Percentiles rank a stretch among this genome's conserved stretches.
Conservation (phyloP, 1,140 invertebrate genomes). For the Lordiphosa stackelbergi region DNA sequence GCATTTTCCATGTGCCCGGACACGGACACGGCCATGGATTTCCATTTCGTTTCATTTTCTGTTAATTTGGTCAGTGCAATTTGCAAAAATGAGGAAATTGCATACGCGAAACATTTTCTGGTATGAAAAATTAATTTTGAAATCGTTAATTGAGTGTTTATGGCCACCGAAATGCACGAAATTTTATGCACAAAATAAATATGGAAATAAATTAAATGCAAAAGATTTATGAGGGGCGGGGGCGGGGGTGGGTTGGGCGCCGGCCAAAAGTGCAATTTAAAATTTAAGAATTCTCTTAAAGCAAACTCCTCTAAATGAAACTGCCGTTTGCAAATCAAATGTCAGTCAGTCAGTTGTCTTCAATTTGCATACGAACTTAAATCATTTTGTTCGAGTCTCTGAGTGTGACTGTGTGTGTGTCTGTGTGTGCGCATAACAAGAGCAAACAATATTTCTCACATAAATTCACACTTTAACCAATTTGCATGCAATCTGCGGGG, state of each 20-base stretch:
- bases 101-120: slow-evolving; percentile 35
- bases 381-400: slow-evolving; percentile 68
- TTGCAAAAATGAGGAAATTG: slow-evolving; percentile 51
- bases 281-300: background rate
- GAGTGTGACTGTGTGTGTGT: slow-evolving; percentile 19
- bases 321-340: slow-evolving; percentile 40
- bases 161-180: slow-evolving; percentile 46
- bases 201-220: slow-evolving; percentile 61
- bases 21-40: slow-evolving; percentile 14
- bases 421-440: slow-evolving; percentile 54
- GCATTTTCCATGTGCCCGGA: slow-evolving; percentile 57
- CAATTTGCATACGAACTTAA: slow-evolving; percentile 75
- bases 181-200: slow-evolving; percentile 55
- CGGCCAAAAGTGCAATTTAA: background rate
- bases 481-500: slow-evolving; percentile 76
- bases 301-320: too few species aligned
- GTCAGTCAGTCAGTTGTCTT: slow-evolving; percentile 67
- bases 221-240: slow-evolving; percentile 45
- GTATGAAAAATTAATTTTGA: slow-evolving; percentile 76
- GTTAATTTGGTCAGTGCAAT: slow-evolving; percentile 53
- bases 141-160: slow-evolving; percentile 77
- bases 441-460: slow-evolving; percentile 77
- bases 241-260: background rate
- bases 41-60: slow-evolving; percentile 59
- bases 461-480: slow-evolving; percentile 77